Base-by-base conservation (phyloP, 2,888 invertebrate species). In the Fragum sueziense region DNA sequence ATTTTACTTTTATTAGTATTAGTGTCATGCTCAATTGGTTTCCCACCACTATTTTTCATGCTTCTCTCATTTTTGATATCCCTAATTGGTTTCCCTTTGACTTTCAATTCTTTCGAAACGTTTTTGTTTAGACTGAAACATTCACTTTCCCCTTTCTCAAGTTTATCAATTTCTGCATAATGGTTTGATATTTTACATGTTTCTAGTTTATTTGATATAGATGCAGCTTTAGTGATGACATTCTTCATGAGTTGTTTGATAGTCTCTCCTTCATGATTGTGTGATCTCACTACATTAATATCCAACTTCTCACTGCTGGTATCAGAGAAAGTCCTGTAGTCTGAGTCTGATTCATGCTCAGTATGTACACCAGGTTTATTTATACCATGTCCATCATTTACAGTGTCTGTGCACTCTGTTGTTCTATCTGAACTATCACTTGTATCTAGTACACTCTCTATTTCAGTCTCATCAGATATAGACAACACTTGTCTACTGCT, bases 291-390 rank as follows among this genome's bases (percentile, higher is more conserved):
- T 29, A 41, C 20, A 27, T 22, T 31, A 2, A 11, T 22, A 14
- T 70, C 79, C 17, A 77, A 14, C 61, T 25, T 79, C n/a, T 84
- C 84, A 57, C 76, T 82, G 59, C 84, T 84, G 1, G 84, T 73
- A 31, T 84, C 84, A 0, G 84, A 84, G 54, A 76, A 80, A 2
- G 84, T 84, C 69, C 69, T 74, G 33, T 84, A 84, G 54, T 84
- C 84, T 0, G 84, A 84, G 22, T 84, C 84, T 9, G 78, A 84
- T 34, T 84, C 84, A 33, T 37, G 57, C 11, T 52, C 70, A 20
- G 31, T 71, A 25, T 7, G 2, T 9, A 14, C 4, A 25, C 25
- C 22, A 14, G 20, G 9, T 1, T n/a, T 65, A 9, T 29, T 22
- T 41, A 9, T 65, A 2, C 2, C 11, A 11, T 7, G 6, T 2